Conservation (phyloP, 2,888 invertebrate genomes). For the Ptychoptera contaminata region DNA sequence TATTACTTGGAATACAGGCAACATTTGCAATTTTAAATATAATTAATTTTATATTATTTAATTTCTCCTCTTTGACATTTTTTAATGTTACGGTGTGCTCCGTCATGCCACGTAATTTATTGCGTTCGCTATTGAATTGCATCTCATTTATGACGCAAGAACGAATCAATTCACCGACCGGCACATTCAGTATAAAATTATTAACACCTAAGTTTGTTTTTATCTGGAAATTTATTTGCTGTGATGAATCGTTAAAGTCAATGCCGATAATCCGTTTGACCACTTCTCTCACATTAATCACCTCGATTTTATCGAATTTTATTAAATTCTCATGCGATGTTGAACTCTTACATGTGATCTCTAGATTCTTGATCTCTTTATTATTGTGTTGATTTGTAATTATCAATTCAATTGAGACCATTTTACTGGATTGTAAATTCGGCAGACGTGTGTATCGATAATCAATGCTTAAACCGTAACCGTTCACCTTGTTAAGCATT, state of each 20-base stretch:
- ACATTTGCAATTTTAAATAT: slow-evolving; percentile 68
- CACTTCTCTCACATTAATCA: slow-evolving; percentile 45
- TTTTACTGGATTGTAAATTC: slow-evolving; percentile 62
- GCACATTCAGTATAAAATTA: slow-evolving; percentile 55
- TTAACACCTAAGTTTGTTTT: slow-evolving; percentile 42
- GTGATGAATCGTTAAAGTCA: slow-evolving; percentile 86
- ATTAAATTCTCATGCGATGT: slow-evolving; percentile 57
- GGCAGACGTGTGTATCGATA: slow-evolving; percentile 63
- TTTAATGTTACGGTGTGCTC: slow-evolving; percentile 41
- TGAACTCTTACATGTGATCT: slow-evolving; percentile 35
- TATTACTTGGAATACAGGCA: slow-evolving; percentile 31
- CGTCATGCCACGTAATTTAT: slow-evolving; percentile 82
- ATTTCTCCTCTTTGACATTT: slow-evolving; percentile 13
- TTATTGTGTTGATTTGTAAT: slow-evolving; percentile 52
- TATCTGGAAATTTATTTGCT: slow-evolving; percentile 69
- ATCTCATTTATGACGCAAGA: slow-evolving; percentile 51
- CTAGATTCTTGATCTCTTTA: slow-evolving; percentile 45
- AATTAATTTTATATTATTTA: slow-evolving; percentile 28
- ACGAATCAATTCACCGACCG: slow-evolving; percentile 75
- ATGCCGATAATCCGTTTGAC: slow-evolving; percentile 59
- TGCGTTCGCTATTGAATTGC: slow-evolving; percentile 56
- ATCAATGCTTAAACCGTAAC: slow-evolving; percentile 46
- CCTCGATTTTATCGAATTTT: slow-evolving; percentile 53
- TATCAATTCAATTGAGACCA: slow-evolving; percentile 66
- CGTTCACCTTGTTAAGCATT: slow-evolving; percentile 54